A percentile compares a stretch with the other conserved stretches of the same genome.
Conservation (phyloP, 2,797 vertebrate species). For the Todus mexicanus region DNA sequence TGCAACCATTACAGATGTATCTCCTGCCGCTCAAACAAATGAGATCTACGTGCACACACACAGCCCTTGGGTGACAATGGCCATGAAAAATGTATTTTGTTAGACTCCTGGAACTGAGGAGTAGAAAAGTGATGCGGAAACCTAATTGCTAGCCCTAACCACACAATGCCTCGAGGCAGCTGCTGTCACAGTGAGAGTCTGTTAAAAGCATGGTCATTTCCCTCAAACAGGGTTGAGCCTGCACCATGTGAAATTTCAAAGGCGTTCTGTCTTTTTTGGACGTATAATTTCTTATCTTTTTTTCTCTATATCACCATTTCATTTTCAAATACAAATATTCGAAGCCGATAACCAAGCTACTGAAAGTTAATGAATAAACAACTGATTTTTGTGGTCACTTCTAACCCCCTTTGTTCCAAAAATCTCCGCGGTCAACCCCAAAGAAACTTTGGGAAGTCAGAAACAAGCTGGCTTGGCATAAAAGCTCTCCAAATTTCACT, state of each 20-base stretch:
- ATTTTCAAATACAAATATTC: not conserved
- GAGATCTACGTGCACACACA: not conserved
- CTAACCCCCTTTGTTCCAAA: not conserved
- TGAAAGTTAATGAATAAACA: not conserved
- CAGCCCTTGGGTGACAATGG: not conserved
- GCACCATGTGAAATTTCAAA: not conserved
- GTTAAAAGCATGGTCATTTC: not conserved
- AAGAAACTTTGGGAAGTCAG: not conserved
- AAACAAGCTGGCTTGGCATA: not conserved
- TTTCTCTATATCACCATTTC: not conserved
- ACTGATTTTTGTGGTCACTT: not conserved
- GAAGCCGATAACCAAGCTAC: not conserved
- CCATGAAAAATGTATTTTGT: conserved; percentile 20
- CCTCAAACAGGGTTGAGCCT: not conserved
- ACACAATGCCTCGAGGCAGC: conserved; percentile 8
- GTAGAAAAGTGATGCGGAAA: conserved; percentile 2
- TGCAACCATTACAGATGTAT: not conserved
- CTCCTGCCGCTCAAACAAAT: not conserved
- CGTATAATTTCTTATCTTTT: not conserved
- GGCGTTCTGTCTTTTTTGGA: not conserved
- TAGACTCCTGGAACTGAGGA: not conserved
- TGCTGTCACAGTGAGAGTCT: conserved; percentile 33
- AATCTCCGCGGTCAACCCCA: not conserved
- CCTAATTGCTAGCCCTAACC: conserved; percentile 28
- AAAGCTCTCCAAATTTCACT: not conserved